Evolutionary conservation across 1,140 invertebrate genomes (phyloP), one percentile per base, ranked within the genome.

Genomic region (Scaptomyza pallida): DNA sequence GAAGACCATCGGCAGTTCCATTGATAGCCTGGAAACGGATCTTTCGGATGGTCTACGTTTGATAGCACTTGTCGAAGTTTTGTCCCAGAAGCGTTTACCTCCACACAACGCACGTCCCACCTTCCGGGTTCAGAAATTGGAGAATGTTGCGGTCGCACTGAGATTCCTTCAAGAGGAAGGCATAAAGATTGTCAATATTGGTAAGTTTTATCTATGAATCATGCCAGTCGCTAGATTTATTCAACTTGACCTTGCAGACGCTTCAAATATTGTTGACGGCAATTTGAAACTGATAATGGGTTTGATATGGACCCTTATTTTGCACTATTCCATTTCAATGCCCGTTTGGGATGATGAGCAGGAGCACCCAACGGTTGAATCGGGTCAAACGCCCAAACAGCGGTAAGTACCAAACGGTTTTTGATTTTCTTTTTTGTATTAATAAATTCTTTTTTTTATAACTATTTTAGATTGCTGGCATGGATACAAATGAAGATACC

Each of bases 241-340:
- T 44, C 13, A 4, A 3, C 5, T 37, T 23, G 1, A 1, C 15
- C n/a, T 92, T 89, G 15, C 92, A 97, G 96, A 97, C 93, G 96
- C 96, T 33, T 93, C 95, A 19, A 96, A 98, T 91, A 98, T 98
- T 83, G 97, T 98, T 9, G 97, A 99, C 91, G 95, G 95, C 75
- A 97, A 98, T 91, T 91, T 98, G 86, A 98, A 98, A 92, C 92
- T 98, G 76, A 98, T 98, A 81, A 94, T 98, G 62, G 97, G 98
- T 69, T 91, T 99, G 89, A 97, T 99, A 94, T 99, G 98, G 98
- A 98, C 97, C 0, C 93, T 99, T 8, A 98, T 99, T 93, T 93
- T 98, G 19, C 97, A 99, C 91, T 99, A 99, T 91, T 98, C 97
- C 47, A 98, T 99, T 78, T 97, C 97, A 26, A 96, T 97, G 94